Evolutionary conservation across 2,113 vertebrate genomes (phyloP).

Genomic region (Pithys albifrons): DNA sequence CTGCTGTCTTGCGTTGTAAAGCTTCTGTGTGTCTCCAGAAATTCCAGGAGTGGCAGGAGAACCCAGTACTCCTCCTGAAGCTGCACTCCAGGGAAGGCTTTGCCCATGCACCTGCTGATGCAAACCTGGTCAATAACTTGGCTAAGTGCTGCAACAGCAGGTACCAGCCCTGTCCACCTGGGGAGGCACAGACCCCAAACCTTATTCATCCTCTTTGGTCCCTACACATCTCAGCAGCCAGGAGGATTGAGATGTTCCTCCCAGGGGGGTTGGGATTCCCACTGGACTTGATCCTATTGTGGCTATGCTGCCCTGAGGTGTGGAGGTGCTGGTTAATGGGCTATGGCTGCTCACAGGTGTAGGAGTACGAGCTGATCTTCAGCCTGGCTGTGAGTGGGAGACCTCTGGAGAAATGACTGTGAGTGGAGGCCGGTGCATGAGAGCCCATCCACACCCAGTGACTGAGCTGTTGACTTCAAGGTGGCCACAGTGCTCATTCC

Average conservation of each 20-base stretch:
- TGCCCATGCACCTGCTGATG: background rate
- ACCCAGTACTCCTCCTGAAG: background rate
- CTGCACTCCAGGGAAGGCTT: background rate
- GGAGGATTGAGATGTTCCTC: background rate
- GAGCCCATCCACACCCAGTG: background rate
- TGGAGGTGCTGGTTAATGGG: background rate
- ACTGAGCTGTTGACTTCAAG: background rate
- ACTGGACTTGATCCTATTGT: accelerated
- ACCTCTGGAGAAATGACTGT: background rate
- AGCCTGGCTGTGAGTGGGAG: background rate
- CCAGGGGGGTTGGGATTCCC: background rate
- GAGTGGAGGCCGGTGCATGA: accelerated
- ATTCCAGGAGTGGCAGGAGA: background rate
- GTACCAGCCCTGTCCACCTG: background rate
- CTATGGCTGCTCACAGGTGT: background rate
- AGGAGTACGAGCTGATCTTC: background rate
- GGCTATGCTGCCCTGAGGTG: background rate
- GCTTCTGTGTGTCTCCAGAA: conserved; percentile 19
- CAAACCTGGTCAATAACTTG: background rate
- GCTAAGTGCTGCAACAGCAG: background rate
- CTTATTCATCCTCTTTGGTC: background rate
- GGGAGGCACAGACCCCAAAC: background rate
- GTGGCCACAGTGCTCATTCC: background rate
- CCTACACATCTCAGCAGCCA: background rate
- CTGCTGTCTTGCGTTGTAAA: background rate